A percentile compares a stretch with the other conserved stretches of the same genome.
These are phyloP conservation scores for Larimichthys crocea DNA, from an alignment of 2,113 vertebrate genomes.

Conservation along the genomic window DNA sequence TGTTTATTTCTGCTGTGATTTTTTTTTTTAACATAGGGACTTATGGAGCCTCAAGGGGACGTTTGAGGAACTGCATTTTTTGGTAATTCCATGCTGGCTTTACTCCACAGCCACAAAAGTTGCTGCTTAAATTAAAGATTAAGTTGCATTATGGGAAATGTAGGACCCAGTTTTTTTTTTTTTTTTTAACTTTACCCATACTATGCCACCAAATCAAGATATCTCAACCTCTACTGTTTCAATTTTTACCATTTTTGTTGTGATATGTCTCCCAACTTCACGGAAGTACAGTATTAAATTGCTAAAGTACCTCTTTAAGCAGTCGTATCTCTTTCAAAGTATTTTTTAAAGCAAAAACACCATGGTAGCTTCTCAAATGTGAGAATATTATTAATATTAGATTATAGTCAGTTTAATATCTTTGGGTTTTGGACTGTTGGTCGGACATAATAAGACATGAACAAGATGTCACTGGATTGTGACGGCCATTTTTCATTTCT, in stretches of 20 bases:
- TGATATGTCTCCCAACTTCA: neutral
- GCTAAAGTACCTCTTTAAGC: neutral
- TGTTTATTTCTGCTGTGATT: no score
- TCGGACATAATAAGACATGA: neutral
- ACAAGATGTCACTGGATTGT: neutral
- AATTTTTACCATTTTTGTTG: neutral
- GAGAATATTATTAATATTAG: neutral
- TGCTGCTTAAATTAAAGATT: neutral
- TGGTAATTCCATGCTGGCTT: no score
- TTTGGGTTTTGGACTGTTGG: neutral
- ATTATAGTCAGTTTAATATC: neutral
- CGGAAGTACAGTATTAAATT: neutral
- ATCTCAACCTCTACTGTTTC: neutral
- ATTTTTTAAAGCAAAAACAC: neutral
- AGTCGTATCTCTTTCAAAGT: neutral
- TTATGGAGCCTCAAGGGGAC: no score
- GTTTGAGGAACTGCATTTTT: no score
- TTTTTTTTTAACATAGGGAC: no score
- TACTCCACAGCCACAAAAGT: no score
- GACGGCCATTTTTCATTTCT: neutral
- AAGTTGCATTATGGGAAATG: constrained; percentile 3
- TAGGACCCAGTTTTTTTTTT: neutral
- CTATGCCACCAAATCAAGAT: neutral
- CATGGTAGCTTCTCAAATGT: neutral
- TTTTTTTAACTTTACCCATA: neutral